Percentiles rank a stretch among this genome's conserved stretches.
These are phyloP conservation scores for Pseudomyrmex flavicornis DNA, from an alignment of 1,140 invertebrate genomes.

Conservation along the genomic window DNA sequence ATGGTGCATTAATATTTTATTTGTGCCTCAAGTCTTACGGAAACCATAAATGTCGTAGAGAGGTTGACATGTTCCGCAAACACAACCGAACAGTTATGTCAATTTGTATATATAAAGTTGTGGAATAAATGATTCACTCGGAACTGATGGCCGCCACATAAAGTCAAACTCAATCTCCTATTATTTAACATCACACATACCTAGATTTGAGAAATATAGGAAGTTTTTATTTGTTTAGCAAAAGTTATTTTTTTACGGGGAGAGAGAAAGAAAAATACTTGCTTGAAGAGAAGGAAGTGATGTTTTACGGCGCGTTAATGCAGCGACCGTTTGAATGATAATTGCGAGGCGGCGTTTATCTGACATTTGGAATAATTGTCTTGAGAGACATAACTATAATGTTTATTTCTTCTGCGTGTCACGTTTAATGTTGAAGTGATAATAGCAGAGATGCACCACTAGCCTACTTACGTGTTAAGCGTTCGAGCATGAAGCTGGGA, in stretches of 20 bases:
- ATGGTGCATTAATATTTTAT: conserved; percentile 6
- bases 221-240: background rate
- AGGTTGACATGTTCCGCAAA: background rate
- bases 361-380: conserved; percentile 10
- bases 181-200: no score
- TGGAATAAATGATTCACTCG: background rate
- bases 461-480: conserved; percentile 49
- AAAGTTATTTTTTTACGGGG: background rate
- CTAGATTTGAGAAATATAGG: no score
- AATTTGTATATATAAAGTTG: background rate
- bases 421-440: background rate
- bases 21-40: background rate
- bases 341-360: conserved; percentile 6
- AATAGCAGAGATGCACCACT: conserved; percentile 12
- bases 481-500: conserved; percentile 24
- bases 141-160: background rate
- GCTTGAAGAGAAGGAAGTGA: background rate
- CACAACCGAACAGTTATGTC: background rate
- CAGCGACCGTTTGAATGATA: background rate
- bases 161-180: no score
- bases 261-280: background rate
- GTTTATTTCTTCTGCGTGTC: background rate
- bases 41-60: background rate
- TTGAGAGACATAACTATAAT: background rate
- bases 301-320: conserved; percentile 3